These are phyloP conservation scores for Drosophila diplacantha DNA, from an alignment of 2,888 invertebrate genomes.

Conservation along the genomic window DNA sequence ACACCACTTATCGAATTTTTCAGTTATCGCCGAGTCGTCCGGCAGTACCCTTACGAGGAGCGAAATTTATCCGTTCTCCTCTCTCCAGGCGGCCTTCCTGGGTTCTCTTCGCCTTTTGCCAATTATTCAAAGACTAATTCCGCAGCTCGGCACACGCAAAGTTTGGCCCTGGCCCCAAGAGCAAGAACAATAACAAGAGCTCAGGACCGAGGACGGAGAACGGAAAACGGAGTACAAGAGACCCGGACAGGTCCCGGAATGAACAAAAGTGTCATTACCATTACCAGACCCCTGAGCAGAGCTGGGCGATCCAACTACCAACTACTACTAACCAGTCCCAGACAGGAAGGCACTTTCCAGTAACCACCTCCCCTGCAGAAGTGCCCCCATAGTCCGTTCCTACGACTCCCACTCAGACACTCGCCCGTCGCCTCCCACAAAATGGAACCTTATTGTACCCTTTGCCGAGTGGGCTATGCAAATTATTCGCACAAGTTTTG, in stretches of 20 bases:
- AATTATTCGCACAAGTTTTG: slow-evolving; percentile 2
- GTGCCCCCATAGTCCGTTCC: slow-evolving; percentile 5
- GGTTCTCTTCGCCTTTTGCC: slow-evolving; percentile 49
- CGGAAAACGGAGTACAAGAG: slow-evolving; percentile 29
- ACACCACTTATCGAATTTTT: slow-evolving; percentile 20
- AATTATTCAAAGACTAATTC: slow-evolving; percentile 68
- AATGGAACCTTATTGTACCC: slow-evolving; percentile 30
- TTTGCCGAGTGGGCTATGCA: slow-evolving; percentile 4
- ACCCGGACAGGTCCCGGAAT: slow-evolving; percentile 42
- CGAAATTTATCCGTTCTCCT: slow-evolving; percentile 15
- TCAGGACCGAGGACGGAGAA: slow-evolving; percentile 1
- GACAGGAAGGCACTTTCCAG: slow-evolving; percentile 51
- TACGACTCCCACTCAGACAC: slow-evolving; percentile 25
- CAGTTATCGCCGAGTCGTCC: slow-evolving; percentile 15
- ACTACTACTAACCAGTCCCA: slow-evolving; percentile 29
- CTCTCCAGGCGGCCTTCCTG: slow-evolving; percentile 5
- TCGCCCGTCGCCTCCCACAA: slow-evolving; percentile 8
- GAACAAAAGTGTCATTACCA: slow-evolving; percentile 67
- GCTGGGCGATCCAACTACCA: slow-evolving; percentile 13
- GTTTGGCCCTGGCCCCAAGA: slow-evolving; percentile 50
- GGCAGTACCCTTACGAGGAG: slow-evolving; percentile 15
- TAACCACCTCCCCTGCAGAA: slow-evolving; percentile 23
- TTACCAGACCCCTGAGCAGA: slow-evolving; percentile 36
- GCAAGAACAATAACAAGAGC: slow-evolving; percentile 24
- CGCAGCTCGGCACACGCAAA: slow-evolving; percentile 60